Evolutionary conservation across 2,113 vertebrate species (phyloP).

Genomic region (Rattus norvegicus): GRCr8 NC_086019.1:51660501-51661000

Average conservation of each 20-base stretch:
- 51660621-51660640: neutral
- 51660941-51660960: neutral
- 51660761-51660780: neutral
- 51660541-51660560: neutral
- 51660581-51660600: neutral
- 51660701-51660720: neutral
- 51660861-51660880: neutral
- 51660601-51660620: neutral
- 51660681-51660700: neutral
- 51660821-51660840: slow-evolving; percentile 34
- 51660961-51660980: neutral
- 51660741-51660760: neutral
- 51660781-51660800: neutral
- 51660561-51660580: neutral
- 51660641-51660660: neutral
- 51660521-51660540: neutral
- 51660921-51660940: neutral
- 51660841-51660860: slow-evolving; percentile 62
- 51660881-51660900: slow-evolving; percentile 8
- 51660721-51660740: neutral
- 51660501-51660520: neutral
- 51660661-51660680: neutral
- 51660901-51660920: neutral
- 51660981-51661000: neutral
- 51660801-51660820: neutral